Evolutionary conservation across 2,888 invertebrate genomes (phyloP), one percentile per base, ranked within the genome.

Genomic region (Caenorhabditis angaria): DNA sequence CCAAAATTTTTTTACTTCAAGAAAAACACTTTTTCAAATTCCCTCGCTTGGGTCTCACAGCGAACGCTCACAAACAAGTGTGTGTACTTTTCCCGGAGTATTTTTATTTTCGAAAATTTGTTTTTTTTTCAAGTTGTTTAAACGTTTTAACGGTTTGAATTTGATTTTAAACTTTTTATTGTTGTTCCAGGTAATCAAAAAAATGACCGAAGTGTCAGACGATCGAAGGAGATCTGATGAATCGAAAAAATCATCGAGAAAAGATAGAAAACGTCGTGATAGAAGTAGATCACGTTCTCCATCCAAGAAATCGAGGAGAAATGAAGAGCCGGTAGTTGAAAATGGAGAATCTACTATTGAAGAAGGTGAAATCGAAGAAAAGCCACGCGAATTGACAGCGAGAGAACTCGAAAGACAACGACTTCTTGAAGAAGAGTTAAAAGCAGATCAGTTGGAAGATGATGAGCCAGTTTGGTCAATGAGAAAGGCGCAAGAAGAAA

Each of bases 381-480:
- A 59, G 14, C 68, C 66, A 2, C 56, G 56, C 2, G 65, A 61
- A 18, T 50, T 70, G 27, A 76, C 81, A 10, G 74, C 70, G 6
- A 70, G 79, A 24, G 80, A 81, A 61, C 32, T 78, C 18, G 82
- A 81, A 32, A 56, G 82, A 25, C 56, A 76, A 61, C 50, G 73
- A 47, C 66, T 76, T 8, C 62, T 79, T 35, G 70, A 77, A 51
- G 76, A 82, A 62, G 70, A 77, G 48, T 53, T 78, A 58, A 50
- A 50, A 50, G 18, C 51, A 8, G 20, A 20, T 24, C 51, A 32
- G 54, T 80, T 76, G 25, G 82, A 82, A 20, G 76, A 64, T 41
- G 81, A 74, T 32, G 76, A 77, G 55, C 84, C 84, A 20, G 84
- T 85, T 4, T 85, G 85, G 85, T 84, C 82, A 60, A 75, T 82